Base-by-base conservation (phyloP, 2,888 invertebrate genomes). In the Chloromyia formosa region DNA sequence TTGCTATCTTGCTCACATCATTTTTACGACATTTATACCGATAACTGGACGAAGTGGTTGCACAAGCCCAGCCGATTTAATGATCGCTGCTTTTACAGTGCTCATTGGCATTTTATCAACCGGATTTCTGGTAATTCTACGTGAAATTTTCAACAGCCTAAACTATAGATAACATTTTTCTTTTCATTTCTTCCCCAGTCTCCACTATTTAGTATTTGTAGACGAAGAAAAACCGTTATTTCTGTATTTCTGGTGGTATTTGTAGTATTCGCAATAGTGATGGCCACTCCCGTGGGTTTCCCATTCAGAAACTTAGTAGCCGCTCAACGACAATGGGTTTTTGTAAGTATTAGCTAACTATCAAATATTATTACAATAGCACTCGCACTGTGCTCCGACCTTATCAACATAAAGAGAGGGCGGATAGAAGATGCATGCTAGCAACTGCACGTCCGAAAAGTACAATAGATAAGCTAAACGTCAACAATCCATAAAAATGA, bases 41-140 rank as follows among this genome's bases (percentile, higher is more conserved):
- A 88, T 90, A 79, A 87, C 89, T 81, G 91, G 89, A 0, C 84
- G 90, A 5, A 84, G 86, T 68, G 89, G 89, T 0, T 82, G 87
- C 10, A 80, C 80, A 10, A 80, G 84, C 3, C 87, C 87, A 78
- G 89, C 90, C 0, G 91, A 91, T 78, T 77, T 89, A 22, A 82
- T 89, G 45, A 85, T 91, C 75, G 88, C 86, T 22, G 81, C 84
- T 1, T 82, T 90, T 35, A 85, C 83, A 22, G 78, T 83, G 5
- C 80, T 81, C 5, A 80, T 85, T 27, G 83, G 82, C 10, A 75
- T 85, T 16, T 79, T 85, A 1, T 81, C 82, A 0, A 82, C 81
- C 4, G 84, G 84, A 20, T 84, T 84, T 61, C 79, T 85, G 78
- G 82, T 86, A 78, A 79, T 5, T 23, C 2, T 1, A 7, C 16